Conservation (phyloP, 2,113 vertebrate genomes). For the Nettapus auritus region DNA sequence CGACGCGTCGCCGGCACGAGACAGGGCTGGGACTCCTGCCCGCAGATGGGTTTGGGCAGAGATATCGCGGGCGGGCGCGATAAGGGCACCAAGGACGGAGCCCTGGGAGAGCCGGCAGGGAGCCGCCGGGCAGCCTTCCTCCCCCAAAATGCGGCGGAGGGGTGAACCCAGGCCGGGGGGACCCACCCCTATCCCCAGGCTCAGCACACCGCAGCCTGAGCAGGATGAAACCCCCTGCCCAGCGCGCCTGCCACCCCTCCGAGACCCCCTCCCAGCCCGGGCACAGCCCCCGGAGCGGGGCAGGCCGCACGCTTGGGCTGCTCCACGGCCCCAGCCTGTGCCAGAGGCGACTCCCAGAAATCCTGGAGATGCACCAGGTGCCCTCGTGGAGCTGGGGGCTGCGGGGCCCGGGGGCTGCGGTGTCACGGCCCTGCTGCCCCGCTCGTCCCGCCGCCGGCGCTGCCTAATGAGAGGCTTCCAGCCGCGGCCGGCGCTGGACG, state of each 20-base stretch:
- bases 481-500: neutral
- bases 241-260: too few relatives aligned
- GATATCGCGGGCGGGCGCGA: neutral
- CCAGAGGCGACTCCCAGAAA: neutral
- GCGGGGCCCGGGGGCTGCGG: accelerated
- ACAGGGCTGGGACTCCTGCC: neutral
- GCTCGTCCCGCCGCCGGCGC: neutral
- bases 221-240: neutral
- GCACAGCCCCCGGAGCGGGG: accelerated
- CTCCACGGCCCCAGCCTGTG: neutral
- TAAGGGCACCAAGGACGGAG: constrained; percentile 35
- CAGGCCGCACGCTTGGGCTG: neutral
- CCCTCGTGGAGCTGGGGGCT: neutral
- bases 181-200: neutral
- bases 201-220: neutral
- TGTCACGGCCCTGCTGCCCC: neutral
- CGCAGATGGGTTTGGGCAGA: neutral
- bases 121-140: accelerated
- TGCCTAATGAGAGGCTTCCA: neutral
- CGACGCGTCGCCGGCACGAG: accelerated
- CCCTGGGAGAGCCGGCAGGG: neutral
- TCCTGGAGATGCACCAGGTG: neutral
- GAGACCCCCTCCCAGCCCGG: too few relatives aligned
- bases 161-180: neutral
- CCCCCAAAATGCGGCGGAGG: neutral